Conservation (phyloP, 35 echinoderm and acorn worm species). For the Lytechinus variegatus region DNA sequence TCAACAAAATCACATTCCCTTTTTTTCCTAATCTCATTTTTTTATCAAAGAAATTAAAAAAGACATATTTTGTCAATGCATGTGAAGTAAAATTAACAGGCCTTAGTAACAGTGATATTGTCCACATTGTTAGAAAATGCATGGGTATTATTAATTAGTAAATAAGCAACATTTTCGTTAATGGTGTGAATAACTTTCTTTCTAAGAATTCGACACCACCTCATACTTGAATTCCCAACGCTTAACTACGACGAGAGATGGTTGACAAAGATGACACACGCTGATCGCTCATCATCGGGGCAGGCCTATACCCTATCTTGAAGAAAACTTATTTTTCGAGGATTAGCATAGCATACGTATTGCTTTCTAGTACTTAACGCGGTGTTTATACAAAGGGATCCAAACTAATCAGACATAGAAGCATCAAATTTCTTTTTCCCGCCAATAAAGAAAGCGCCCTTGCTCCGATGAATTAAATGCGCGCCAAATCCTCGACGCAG, state of each 20-base stretch:
- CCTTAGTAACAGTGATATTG: too few relatives aligned
- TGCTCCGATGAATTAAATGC: background rate
- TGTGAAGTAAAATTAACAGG: too few relatives aligned
- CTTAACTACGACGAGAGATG: background rate
- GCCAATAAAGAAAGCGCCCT: background rate
- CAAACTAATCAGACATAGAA: slow-evolving; percentile 2
- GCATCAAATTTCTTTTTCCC: slow-evolving; percentile 29
- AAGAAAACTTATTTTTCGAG: background rate
- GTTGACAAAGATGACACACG: background rate
- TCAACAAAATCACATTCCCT: too few relatives aligned
- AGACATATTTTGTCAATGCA: too few relatives aligned
- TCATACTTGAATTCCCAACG: background rate
- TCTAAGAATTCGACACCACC: background rate
- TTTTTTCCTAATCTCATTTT: too few relatives aligned
- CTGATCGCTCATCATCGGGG: background rate
- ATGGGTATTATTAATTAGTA: too few relatives aligned
- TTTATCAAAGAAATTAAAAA: too few relatives aligned
- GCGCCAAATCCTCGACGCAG: slow-evolving; percentile 27
- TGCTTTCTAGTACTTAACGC: slow-evolving; percentile 7
- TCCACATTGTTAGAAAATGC: too few relatives aligned
- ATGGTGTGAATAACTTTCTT: background rate
- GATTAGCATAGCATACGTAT: background rate
- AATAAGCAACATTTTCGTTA: too few relatives aligned
- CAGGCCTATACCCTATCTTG: background rate
- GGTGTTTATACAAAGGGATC: slow-evolving; percentile 1